Evolutionary conservation across 2,888 invertebrate genomes (phyloP), one percentile per base, ranked within the genome.

Genomic region (Cheilosia vulpina): DNA sequence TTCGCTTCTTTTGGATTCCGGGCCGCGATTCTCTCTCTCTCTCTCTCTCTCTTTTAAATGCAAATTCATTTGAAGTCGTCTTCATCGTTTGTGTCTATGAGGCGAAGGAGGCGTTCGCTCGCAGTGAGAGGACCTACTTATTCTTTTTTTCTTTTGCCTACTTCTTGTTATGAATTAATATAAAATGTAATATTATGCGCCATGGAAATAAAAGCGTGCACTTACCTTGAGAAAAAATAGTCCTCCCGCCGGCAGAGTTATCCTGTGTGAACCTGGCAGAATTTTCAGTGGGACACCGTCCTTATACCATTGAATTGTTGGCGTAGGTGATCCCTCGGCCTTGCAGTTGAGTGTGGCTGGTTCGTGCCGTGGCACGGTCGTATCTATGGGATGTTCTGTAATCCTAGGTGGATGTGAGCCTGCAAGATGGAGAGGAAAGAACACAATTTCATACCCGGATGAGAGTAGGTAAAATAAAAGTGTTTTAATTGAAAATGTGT

Each of bases 321-420:
- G 97, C 87, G 94, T 92, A 11, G 96, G 96, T 71, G 95, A 94
- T 5, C 97, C 98, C 88, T 96, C 96, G 15, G 97, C 98, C 89
- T 97, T 96, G 93, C 98, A 98, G 93, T 97, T 97, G 81, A 98
- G 93, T 13, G 98, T 98, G 11, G 96, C 98, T 13, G 98, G 98
- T 89, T 98, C 97, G 90, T 97, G 97, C 62, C 96, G 95, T 11
- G 97, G 96, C 55, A 98, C 97, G 27, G 96, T 96, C 88, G 96
- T 96, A 93, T 98, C 97, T 78, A 96, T 94, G 7, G 98, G 98
- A 92, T 98, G 97, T 91, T 98, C 98, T 60, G 96, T 96, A 90
- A 98, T 98, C 89, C 96, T 94, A 0, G 98, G 98, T 69, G 96
- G 93, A 91, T 94, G 93, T 89, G 93, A 93, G 87, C 93, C 94